Evolutionary conservation across 2,797 vertebrate species (phyloP), one percentile per base, ranked within the genome.

Genomic region (Champsocephalus esox): DNA sequence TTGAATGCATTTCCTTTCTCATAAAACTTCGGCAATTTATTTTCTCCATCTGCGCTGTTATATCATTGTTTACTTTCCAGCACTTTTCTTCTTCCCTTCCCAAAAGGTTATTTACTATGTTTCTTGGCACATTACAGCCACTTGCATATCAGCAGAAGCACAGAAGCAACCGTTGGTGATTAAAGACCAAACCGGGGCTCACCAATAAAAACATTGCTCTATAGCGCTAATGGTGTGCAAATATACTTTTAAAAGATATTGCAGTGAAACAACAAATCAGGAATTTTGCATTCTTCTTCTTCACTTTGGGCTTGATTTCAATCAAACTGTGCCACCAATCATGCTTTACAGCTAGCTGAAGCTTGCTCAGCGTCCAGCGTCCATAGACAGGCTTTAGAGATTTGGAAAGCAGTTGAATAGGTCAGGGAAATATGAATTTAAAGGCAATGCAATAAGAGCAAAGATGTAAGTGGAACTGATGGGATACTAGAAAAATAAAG

Each of bases 381-480:
- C 68, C 43, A 56, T 52, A n/a, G 70, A 48, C 17, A 5, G 21
- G 28, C 5, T 59, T 57, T 45, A 51, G 58, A 77, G 17, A 75
- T 65, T 11, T 13, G n/a, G 3, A 68, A 28, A 71, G 44, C 14
- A 65, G 50, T 55, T 73, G 41, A 83, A 59, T 57, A 71, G 50
- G 45, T 73, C 9, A 28, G 19, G 48, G 51, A 65, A 56, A 68
- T 55, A 59, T 13, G 45, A 8, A 57, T 70, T 63, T 70, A 11
- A 82, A 52, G 51, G 46, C n/a, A 72, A 77, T 56, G 5, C 12
- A 66, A 75, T 21, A 52, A 67, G 46, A 75, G 12, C 17, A 66
- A 70, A 13, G n/a, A 11, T 75, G 12, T 46, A 70, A 82, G 58
- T 57, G 34, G 57, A 70, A 68, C 28, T 68, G 75, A 81, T 76